A percentile compares a stretch with the other conserved stretches of the same genome.
Evolutionary conservation across 2,888 invertebrate species (phyloP).

Genomic region (Pecten maximus): DNA sequence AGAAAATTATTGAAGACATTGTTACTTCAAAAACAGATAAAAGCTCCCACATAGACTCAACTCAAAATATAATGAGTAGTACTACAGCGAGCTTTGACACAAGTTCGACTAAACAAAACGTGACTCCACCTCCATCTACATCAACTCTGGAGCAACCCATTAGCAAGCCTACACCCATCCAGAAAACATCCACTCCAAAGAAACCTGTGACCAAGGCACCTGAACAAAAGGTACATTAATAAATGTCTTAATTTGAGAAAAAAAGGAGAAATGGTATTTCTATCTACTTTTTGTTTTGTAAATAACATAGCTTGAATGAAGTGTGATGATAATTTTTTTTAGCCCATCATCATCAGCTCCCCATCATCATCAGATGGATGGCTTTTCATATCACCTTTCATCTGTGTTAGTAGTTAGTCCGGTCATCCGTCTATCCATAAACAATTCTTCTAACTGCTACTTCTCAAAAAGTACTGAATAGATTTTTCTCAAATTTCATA

Average conservation of each 20-base stretch:
- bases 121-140: background rate
- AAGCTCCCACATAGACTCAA: background rate
- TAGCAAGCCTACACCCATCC: background rate
- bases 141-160: background rate
- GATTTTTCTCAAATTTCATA: too few species aligned
- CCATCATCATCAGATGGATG: too few species aligned
- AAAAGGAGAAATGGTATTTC: background rate
- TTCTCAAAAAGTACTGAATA: too few species aligned
- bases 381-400: too few species aligned
- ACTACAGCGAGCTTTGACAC: background rate
- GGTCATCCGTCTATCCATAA: too few species aligned
- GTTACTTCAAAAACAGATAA: background rate
- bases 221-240: background rate
- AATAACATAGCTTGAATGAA: background rate
- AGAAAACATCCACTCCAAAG: background rate
- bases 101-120: background rate
- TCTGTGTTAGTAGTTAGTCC: too few species aligned
- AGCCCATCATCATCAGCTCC: too few species aligned
- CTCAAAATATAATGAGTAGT: background rate
- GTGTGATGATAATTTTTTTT: too few species aligned
- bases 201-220: background rate
- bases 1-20: background rate
- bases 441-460: too few species aligned
- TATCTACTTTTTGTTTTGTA: background rate
- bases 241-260: background rate